These are phyloP conservation scores for Equus quagga DNA, from an alignment of 2,113 vertebrate species.

Conservation along the genomic window DNA sequence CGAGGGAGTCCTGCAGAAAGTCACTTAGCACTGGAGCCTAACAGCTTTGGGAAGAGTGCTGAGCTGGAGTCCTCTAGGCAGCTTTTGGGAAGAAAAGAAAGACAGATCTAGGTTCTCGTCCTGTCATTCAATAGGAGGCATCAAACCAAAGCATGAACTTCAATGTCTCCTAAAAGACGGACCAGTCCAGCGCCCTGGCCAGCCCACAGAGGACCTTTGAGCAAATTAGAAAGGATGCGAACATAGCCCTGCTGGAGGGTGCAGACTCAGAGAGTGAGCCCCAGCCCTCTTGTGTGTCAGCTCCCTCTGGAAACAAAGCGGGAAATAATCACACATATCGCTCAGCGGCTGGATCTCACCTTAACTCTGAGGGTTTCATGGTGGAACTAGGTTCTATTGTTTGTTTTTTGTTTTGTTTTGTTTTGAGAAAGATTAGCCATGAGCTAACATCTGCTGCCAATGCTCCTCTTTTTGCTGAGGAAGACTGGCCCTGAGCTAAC, in stretches of 20 bases:
- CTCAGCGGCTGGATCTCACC: background rate
- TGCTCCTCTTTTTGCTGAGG: no score
- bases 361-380: background rate
- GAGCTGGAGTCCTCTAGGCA: background rate
- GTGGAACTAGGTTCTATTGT: background rate
- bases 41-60: background rate
- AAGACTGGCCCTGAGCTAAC: no score
- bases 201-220: rapidly evolving
- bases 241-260: rapidly evolving
- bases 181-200: background rate
- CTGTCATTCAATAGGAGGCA: background rate
- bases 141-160: background rate
- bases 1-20: background rate
- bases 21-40: background rate
- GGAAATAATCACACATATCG: rapidly evolving
- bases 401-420: no score
- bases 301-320: background rate
- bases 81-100: background rate
- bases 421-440: no score
- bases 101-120: background rate
- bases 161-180: background rate
- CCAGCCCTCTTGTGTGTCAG: rapidly evolving
- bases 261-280: background rate
- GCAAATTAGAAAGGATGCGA: background rate
- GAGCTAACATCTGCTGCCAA: no score